phyloP scores from a whole-genome alignment of 2,113 vertebrate species.

The Acinonyx jubatus region DNA sequence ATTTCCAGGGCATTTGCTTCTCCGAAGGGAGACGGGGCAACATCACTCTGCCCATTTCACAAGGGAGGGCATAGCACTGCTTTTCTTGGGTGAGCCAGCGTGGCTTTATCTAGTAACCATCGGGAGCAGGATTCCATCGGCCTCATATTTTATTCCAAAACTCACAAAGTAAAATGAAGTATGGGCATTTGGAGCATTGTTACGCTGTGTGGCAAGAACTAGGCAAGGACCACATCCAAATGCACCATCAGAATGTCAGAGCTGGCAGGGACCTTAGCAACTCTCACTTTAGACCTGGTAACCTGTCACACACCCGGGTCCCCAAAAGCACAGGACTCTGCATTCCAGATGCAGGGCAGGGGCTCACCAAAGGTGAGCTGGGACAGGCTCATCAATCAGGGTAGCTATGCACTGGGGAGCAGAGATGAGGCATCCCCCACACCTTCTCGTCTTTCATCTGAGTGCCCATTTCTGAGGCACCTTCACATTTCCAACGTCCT shows the following conservation, averaged over 20 bases:
- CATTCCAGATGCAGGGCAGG: not conserved
- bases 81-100: not conserved
- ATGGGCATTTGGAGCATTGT: not conserved
- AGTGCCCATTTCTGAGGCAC: constrained; percentile 39
- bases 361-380: rapidly evolving
- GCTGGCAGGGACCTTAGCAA: not conserved
- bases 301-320: not conserved
- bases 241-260: not conserved
- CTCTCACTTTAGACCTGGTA: not conserved
- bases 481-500: constrained; percentile 79
- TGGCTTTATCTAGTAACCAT: not conserved
- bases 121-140: not conserved
- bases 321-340: no score
- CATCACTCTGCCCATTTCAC: not conserved
- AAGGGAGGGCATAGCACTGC: not conserved
- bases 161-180: not conserved
- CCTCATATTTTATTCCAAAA: not conserved
- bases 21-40: not conserved
- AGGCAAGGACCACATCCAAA: not conserved
- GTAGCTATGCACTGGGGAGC: not conserved
- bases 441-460: not conserved
- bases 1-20: not conserved
- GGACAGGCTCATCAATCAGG: rapidly evolving
- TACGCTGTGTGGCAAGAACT: not conserved
- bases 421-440: not conserved